These are phyloP conservation scores for Eretmodus cyanostictus DNA, from an alignment of 2,113 vertebrate species.

Conservation along the genomic window DNA sequence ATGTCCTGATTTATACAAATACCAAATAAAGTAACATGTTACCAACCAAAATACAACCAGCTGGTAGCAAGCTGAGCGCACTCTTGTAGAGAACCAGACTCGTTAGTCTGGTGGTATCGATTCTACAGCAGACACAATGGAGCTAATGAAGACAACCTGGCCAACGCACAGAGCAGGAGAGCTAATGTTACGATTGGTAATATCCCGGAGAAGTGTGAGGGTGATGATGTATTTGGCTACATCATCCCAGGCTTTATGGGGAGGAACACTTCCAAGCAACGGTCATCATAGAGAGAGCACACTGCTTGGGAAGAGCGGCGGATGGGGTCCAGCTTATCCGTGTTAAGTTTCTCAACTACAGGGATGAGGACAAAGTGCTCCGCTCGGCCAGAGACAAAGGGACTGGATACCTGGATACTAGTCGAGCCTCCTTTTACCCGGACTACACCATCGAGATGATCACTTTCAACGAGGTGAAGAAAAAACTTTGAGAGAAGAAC, in stretches of 20 bases:
- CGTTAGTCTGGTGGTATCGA: background rate
- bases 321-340: background rate
- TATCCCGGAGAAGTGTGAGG: background rate
- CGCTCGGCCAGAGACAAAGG: background rate
- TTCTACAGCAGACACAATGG: background rate
- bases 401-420: background rate
- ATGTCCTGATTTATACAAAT: background rate
- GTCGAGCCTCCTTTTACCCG: background rate
- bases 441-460: background rate
- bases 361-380: background rate
- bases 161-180: background rate
- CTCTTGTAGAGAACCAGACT: background rate
- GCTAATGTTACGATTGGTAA: background rate
- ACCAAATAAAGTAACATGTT: background rate
- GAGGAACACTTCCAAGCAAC: background rate
- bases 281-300: background rate
- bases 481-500: background rate
- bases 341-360: background rate
- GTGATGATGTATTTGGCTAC: background rate
- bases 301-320: background rate
- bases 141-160: background rate
- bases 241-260: background rate
- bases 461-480: background rate
- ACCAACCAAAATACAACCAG: background rate
- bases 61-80: fast-evolving